phyloP scores from a whole-genome alignment of 2,797 vertebrate species.

The Cichlasoma orientale region DNA sequence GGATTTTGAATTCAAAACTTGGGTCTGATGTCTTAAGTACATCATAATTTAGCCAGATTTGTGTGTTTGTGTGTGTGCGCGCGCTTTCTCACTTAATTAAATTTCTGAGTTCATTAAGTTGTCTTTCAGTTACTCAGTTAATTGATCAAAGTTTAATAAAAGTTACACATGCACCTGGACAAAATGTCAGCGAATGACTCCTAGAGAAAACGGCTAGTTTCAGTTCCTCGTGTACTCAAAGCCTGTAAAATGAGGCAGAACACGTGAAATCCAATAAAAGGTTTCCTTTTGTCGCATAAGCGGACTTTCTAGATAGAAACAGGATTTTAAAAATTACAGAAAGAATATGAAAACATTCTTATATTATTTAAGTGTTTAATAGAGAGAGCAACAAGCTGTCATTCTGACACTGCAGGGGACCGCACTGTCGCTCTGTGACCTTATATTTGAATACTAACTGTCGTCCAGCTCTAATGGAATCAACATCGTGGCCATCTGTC shows the following conservation, averaged over 20 bases:
- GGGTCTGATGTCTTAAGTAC: background rate
- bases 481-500: conserved; percentile 25
- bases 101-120: conserved; percentile 7
- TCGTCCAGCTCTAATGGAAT: conserved; percentile 26
- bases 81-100: conserved; percentile 21
- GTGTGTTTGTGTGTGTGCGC: background rate
- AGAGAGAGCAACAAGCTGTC: background rate
- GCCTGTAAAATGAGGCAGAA: conserved; percentile 12
- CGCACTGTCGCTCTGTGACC: background rate
- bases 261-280: background rate
- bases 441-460: background rate
- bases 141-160: conserved; percentile 47
- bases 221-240: background rate
- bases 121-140: conserved; percentile 41
- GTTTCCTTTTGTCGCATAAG: background rate
- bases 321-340: too few species aligned
- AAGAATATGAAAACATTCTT: background rate
- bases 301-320: background rate
- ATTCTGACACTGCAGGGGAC: background rate
- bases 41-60: conserved; percentile 7
- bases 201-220: background rate
- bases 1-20: conserved; percentile 5
- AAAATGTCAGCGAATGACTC: background rate
- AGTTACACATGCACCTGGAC: conserved; percentile 14
- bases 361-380: background rate